Percentiles rank a stretch among this genome's conserved stretches.
Conservation (phyloP, 2,113 vertebrate species). For the Carassius carassius region DNA sequence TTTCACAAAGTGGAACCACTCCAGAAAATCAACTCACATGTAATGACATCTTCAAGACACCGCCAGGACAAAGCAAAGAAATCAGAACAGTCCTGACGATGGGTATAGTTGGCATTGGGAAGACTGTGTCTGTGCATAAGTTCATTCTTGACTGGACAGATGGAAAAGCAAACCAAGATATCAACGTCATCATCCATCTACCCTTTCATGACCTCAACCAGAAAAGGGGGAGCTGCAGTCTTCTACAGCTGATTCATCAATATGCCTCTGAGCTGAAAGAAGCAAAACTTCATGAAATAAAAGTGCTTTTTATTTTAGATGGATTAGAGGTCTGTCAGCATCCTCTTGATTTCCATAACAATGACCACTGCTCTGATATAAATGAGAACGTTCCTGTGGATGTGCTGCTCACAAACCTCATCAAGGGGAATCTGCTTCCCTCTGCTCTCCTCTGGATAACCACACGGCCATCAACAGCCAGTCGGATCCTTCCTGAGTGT, state of each 20-base stretch:
- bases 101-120: slow-evolving; percentile 28
- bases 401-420: slow-evolving; percentile 32
- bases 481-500: not conserved
- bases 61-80: not conserved
- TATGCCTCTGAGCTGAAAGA: not conserved
- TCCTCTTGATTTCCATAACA: slow-evolving; percentile 25
- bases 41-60: slow-evolving; percentile 21
- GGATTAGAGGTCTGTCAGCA: slow-evolving; percentile 11
- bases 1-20: not conserved
- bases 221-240: not conserved
- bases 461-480: slow-evolving; percentile 16
- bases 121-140: not conserved
- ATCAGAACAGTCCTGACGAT: slow-evolving; percentile 12
- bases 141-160: slow-evolving; percentile 18
- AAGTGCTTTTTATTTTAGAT: slow-evolving; percentile 24
- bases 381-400: not conserved
- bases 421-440: slow-evolving; percentile 15
- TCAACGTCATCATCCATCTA: not conserved
- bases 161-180: slow-evolving; percentile 16
- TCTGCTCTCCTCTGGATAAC: slow-evolving; percentile 28
- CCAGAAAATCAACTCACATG: not conserved
- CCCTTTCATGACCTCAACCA: not conserved
- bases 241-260: not conserved
- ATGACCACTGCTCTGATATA: not conserved
- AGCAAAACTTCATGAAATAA: not conserved